These are phyloP conservation scores for Ploceus nigricollis DNA, from an alignment of 2,113 vertebrate genomes.

Conservation along the genomic window DNA sequence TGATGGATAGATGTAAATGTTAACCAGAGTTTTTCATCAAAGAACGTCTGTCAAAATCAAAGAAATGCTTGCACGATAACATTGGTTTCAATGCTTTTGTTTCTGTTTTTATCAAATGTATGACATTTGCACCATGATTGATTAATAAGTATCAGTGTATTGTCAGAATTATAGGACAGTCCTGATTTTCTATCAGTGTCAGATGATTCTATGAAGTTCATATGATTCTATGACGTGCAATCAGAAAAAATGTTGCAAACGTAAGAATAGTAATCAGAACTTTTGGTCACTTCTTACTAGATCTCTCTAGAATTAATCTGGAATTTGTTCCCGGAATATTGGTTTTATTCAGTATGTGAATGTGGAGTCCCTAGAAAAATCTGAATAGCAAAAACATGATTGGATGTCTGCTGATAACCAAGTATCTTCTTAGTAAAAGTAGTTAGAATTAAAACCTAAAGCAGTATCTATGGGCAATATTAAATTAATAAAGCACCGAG, in stretches of 20 bases:
- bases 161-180: neutral
- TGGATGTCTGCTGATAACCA: neutral
- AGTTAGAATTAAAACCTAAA: neutral
- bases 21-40: neutral
- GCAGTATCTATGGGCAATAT: neutral
- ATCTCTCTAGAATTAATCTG: neutral
- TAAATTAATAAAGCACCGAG: neutral
- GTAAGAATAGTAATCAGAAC: neutral
- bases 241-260: neutral
- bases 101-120: neutral
- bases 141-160: neutral
- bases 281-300: neutral
- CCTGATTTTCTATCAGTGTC: neutral
- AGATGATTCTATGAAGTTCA: neutral
- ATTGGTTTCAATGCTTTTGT: neutral
- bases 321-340: neutral
- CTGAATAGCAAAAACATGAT: neutral
- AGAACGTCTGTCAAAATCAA: neutral
- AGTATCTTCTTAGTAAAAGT: neutral
- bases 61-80: neutral
- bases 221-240: neutral
- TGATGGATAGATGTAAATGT: neutral
- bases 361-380: neutral
- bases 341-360: neutral
- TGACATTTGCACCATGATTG: neutral